A percentile compares a stretch with the other conserved stretches of the same genome.
phyloP scores from a whole-genome alignment of 2,888 invertebrate species.

The Macrosiphum euphorbiae region DNA sequence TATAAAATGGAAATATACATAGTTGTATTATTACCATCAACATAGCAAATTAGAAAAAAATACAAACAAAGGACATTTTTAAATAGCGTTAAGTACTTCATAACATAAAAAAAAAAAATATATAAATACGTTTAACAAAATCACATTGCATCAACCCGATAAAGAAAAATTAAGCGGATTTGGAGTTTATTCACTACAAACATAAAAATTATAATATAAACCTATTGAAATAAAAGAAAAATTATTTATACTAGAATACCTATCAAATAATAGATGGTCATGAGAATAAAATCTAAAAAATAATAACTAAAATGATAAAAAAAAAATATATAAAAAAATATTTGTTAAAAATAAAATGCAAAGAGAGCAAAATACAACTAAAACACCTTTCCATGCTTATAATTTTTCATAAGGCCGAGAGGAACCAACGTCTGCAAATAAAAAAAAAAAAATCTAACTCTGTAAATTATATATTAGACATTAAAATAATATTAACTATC shows the following conservation, averaged over 20 bases:
- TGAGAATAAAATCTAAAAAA: constrained; percentile 69
- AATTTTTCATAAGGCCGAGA: constrained; percentile 94
- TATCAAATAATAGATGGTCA: constrained; percentile 48
- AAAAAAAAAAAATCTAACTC: constrained; percentile 69
- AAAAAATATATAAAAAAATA: constrained; percentile 68
- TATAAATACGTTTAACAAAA: constrained; percentile 45
- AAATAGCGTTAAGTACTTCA: constrained; percentile 36
- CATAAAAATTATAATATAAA: constrained; percentile 5
- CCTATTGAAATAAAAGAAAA: constrained; percentile 32
- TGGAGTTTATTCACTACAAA: constrained; percentile 7
- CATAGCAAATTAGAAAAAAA: constrained; percentile 22
- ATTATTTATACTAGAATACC: neutral
- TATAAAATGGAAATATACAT: constrained; percentile 13
- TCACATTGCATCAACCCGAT: constrained; percentile 57
- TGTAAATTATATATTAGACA: constrained; percentile 42
- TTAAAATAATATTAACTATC: constrained; percentile 20
- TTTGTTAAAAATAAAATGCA: constrained; percentile 68
- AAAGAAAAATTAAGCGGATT: constrained; percentile 29
- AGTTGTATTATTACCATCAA: neutral
- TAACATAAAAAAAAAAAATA: constrained; percentile 9
- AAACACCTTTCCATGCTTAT: constrained; percentile 70
- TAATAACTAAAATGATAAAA: constrained; percentile 71
- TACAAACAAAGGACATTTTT: neutral
- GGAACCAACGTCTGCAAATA: constrained; percentile 90
- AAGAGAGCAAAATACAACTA: constrained; percentile 64